Percentiles rank a stretch among this genome's conserved stretches.
Evolutionary conservation across 2,888 invertebrate species (phyloP).

Genomic region (Diloba caeruleocephala): DNA sequence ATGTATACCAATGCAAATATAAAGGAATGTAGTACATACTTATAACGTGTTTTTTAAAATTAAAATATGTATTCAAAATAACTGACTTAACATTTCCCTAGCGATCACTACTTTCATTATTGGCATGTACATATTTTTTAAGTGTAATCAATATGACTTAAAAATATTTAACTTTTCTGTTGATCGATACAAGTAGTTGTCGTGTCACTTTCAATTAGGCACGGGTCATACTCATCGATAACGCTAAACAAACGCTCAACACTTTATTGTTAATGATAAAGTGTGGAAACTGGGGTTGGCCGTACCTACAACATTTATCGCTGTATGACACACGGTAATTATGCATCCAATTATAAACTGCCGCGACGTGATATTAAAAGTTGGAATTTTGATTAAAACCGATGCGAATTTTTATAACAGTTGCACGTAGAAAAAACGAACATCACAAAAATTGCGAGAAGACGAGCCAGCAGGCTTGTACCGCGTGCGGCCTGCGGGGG

Average conservation of each 20-base stretch:
- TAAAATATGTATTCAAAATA: no score
- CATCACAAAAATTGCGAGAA: slow-evolving; percentile 80
- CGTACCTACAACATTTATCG: slow-evolving; percentile 67
- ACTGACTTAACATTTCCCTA: no score
- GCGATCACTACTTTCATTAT: no score
- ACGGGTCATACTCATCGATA: slow-evolving; percentile 13
- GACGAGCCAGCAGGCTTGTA: slow-evolving; percentile 66
- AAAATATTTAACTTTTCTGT: slow-evolving; percentile 6
- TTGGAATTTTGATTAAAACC: slow-evolving; percentile 85
- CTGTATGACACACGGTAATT: slow-evolving; percentile 77
- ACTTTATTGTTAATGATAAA: slow-evolving; percentile 64
- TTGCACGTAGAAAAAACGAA: slow-evolving; percentile 77
- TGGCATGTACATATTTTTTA: neutral
- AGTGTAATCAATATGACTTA: neutral
- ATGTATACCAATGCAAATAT: no score
- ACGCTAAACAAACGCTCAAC: slow-evolving; percentile 23
- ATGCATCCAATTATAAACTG: slow-evolving; percentile 79
- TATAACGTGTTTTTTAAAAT: slow-evolving; percentile 14
- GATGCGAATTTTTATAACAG: slow-evolving; percentile 83
- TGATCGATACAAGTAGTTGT: slow-evolving; percentile 18
- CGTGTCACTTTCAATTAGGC: slow-evolving; percentile 26
- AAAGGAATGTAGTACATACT: no score
- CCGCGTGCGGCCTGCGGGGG: slow-evolving; percentile 39
- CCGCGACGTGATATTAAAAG: slow-evolving; percentile 78
- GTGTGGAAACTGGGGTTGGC: slow-evolving; percentile 59